Conservation (phyloP, 2,797 vertebrate species). For the Enteromius mattozi region DNA sequence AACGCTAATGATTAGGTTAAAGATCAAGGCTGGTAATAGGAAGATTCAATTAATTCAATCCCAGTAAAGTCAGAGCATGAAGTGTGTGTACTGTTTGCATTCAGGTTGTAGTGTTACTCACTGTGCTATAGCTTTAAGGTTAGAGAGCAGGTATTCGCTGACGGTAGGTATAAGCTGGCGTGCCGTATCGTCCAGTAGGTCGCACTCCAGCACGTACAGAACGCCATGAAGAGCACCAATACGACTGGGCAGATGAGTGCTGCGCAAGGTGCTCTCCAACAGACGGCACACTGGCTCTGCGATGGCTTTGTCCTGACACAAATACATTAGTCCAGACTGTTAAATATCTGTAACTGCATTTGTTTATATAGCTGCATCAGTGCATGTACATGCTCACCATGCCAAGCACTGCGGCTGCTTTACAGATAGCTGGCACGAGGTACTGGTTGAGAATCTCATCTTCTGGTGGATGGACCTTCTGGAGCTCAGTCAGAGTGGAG, state of each 20-base stretch:
- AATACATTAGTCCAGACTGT: neutral
- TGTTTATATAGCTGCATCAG: neutral
- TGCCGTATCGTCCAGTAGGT: slow-evolving; percentile 94
- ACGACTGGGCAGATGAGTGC: slow-evolving; percentile 93
- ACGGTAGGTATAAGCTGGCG: slow-evolving; percentile 92
- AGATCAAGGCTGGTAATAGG: neutral
- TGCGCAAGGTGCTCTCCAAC: slow-evolving; percentile 90
- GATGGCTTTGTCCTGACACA: slow-evolving; percentile 88
- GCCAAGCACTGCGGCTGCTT: slow-evolving; percentile 95
- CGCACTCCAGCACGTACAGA: slow-evolving; percentile 95
- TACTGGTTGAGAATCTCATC: slow-evolving; percentile 97
- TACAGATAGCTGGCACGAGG: slow-evolving; percentile 95
- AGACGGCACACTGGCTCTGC: slow-evolving; percentile 93
- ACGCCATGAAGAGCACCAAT: slow-evolving; percentile 94
- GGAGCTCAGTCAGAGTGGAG: slow-evolving; percentile 88
- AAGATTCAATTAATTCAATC: neutral
- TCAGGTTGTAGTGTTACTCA: slow-evolving; percentile 73
- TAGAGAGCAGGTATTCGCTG: slow-evolving; percentile 93
- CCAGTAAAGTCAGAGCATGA: neutral
- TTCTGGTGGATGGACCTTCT: slow-evolving; percentile 92
- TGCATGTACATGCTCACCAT: slow-evolving; percentile 81
- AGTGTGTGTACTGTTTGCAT: neutral
- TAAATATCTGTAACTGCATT: neutral
- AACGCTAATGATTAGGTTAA: slow-evolving; percentile 24
- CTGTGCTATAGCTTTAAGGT: slow-evolving; percentile 89